Conservation (phyloP, 1,140 invertebrate species). For the Platorchestia sp. region DNA sequence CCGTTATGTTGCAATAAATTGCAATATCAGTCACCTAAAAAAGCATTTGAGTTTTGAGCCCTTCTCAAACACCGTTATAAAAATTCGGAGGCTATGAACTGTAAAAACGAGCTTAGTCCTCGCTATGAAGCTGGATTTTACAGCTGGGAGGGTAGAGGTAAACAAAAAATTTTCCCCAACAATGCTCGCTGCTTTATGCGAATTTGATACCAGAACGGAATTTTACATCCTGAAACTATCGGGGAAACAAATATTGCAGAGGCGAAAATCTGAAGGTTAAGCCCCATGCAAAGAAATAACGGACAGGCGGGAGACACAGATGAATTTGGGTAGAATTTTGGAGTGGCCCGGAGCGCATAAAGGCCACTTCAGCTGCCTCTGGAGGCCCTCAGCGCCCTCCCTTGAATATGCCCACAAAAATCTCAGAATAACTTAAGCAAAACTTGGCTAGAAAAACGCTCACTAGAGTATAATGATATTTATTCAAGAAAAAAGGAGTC, state of each 20-base stretch:
- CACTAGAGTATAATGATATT: not conserved
- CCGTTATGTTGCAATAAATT: not conserved
- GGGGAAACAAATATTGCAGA: not conserved
- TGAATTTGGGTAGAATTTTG: not conserved
- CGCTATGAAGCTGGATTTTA: not conserved
- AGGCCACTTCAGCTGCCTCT: not conserved
- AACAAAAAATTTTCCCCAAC: not conserved
- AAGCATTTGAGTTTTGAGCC: not conserved
- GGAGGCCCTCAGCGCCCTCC: not conserved
- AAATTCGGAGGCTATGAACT: not conserved
- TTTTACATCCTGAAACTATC: not conserved
- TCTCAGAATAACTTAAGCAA: not conserved
- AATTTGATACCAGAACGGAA: not conserved
- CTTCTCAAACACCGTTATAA: not conserved
- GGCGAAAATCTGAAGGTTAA: not conserved
- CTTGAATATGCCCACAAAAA: not conserved
- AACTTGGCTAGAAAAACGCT: not conserved
- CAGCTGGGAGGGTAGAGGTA: not conserved
- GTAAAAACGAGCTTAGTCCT: not conserved
- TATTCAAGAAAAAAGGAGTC: not conserved
- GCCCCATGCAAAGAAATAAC: not conserved
- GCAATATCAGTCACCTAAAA: not conserved
- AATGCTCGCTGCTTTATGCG: not conserved
- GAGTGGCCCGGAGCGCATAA: not conserved
- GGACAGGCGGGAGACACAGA: not conserved